These are phyloP conservation scores for Platycheirus rosarum DNA, from an alignment of 2,888 invertebrate species.

Conservation along the genomic window DNA sequence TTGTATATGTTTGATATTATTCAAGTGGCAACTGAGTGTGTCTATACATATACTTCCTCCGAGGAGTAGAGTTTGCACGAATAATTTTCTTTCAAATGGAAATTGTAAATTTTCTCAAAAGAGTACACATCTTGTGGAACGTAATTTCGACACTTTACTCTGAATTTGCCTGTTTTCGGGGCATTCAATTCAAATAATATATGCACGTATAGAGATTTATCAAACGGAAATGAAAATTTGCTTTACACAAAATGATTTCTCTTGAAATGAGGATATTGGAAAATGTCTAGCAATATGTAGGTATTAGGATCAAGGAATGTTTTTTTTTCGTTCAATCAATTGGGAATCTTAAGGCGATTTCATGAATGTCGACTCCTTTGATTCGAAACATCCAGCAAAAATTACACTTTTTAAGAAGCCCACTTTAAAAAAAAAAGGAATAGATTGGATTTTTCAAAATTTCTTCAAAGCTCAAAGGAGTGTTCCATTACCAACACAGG, in stretches of 20 bases:
- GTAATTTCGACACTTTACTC: constrained; percentile 43
- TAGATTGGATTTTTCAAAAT: no score
- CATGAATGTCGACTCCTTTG: no score
- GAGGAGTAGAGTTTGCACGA: constrained; percentile 26
- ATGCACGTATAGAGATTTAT: constrained; percentile 4
- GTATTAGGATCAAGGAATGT: not conserved
- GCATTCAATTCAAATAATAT: constrained; percentile 14
- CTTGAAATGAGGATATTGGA: constrained; percentile 2
- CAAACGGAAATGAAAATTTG: constrained; percentile 38
- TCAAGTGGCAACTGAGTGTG: constrained; percentile 5
- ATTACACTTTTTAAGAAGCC: no score
- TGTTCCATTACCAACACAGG: no score
- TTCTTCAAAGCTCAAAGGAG: no score
- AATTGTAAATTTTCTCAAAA: constrained; percentile 37
- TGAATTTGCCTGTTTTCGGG: constrained; percentile 35
- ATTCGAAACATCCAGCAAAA: no score
- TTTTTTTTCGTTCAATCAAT: constrained; percentile 9
- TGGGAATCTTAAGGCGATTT: no score
- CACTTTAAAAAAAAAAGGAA: no score
- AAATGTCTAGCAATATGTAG: not conserved
- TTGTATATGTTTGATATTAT: constrained; percentile 22
- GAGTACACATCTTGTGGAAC: constrained; percentile 5
- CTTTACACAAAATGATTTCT: constrained; percentile 13
- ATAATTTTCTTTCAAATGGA: constrained; percentile 45
- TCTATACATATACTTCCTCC: constrained; percentile 14